Conservation (phyloP, 2,797 vertebrate genomes). For the Acomys russatus region DNA sequence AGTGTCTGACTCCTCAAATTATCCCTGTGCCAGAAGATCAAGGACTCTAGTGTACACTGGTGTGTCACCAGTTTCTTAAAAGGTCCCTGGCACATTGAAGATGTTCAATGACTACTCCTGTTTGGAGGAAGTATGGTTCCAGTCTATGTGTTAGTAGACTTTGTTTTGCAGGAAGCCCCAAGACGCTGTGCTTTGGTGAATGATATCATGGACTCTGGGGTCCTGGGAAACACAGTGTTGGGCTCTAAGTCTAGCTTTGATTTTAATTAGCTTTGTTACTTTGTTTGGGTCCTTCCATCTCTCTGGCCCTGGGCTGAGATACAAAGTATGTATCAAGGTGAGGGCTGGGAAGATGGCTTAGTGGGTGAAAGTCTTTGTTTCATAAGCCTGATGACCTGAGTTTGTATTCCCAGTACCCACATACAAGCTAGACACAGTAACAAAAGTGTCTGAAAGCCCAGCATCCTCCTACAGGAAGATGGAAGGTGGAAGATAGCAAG, state of each 20-base stretch:
- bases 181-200: not conserved
- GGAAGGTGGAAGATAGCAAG: too few relatives aligned
- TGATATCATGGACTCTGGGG: rapidly evolving
- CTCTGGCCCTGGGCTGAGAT: not conserved
- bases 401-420: not conserved
- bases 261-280: not conserved
- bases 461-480: not conserved
- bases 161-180: not conserved
- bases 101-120: not conserved
- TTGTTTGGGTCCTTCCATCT: not conserved
- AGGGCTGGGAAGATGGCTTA: not conserved
- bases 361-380: not conserved
- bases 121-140: not conserved
- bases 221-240: not conserved
- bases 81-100: not conserved
- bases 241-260: not conserved
- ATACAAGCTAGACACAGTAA: not conserved
- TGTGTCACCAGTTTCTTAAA: not conserved
- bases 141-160: not conserved
- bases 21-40: not conserved
- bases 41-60: not conserved
- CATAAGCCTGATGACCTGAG: not conserved
- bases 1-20: not conserved
- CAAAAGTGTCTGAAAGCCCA: not conserved
- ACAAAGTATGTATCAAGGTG: not conserved